Evolutionary conservation across 37 sponge, comb jelly and placozoan species (phyloP).

Genomic region (Bolinopsis microptera): DNA sequence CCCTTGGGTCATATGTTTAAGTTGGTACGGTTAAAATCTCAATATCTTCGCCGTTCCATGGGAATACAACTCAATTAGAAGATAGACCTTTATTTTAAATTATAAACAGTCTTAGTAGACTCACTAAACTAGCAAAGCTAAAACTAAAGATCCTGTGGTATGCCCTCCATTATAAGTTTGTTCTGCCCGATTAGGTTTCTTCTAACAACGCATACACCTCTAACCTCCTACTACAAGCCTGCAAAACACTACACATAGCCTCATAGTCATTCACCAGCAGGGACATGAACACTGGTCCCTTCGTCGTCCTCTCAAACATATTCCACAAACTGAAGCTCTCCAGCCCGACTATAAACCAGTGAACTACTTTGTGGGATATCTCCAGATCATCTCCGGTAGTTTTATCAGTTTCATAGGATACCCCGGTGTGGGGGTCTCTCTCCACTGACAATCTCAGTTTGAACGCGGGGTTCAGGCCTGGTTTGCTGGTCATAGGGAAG

Average conservation of each 20-base stretch:
- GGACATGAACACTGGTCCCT: neutral
- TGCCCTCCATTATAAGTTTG: neutral
- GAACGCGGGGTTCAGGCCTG: neutral
- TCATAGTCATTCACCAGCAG: neutral
- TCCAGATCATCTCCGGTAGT: neutral
- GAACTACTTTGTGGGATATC: neutral
- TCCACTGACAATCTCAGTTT: neutral
- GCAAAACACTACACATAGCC: neutral
- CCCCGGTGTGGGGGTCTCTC: neutral
- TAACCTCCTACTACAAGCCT: neutral
- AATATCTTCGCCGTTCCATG: no score
- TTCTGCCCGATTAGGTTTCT: no score
- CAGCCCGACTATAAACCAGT: neutral
- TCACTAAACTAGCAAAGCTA: no score
- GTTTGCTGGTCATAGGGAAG: neutral
- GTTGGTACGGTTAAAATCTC: no score
- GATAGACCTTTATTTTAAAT: no score
- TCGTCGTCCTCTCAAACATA: neutral
- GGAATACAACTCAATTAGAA: no score
- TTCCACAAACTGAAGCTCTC: neutral
- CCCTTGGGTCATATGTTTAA: no score
- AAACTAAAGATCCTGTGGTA: neutral
- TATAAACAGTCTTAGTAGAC: no score
- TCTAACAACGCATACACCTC: constrained; percentile 3
- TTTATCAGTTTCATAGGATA: neutral